phyloP scores from a whole-genome alignment of 2,888 invertebrate species.

The Aphrophora alni region DNA sequence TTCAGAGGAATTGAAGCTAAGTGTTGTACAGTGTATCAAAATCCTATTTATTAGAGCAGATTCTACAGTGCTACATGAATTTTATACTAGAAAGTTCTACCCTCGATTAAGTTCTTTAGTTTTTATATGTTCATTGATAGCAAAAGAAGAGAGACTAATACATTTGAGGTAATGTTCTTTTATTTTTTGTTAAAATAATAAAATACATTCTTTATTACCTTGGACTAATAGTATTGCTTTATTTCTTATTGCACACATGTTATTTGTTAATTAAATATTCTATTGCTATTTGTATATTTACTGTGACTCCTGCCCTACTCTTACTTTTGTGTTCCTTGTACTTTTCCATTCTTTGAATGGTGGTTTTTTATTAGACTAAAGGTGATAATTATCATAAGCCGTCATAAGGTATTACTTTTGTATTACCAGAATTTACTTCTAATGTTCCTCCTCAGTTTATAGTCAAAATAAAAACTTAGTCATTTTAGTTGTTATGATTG shows the following conservation, averaged over 20 bases:
- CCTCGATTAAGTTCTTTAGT: constrained; percentile 70
- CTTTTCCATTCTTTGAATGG: too few relatives aligned
- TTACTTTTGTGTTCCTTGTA: too few relatives aligned
- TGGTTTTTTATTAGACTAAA: too few relatives aligned
- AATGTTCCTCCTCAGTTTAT: too few relatives aligned
- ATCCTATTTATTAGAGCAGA: constrained; percentile 61
- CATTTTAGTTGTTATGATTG: too few relatives aligned
- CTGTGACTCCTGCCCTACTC: too few relatives aligned
- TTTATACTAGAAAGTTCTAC: constrained; percentile 65
- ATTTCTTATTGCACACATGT: background rate
- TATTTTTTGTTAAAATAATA: background rate
- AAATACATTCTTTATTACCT: too few relatives aligned
- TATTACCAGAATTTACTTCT: too few relatives aligned
- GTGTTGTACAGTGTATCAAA: constrained; percentile 63
- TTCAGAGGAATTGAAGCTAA: constrained; percentile 69
- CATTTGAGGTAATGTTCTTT: constrained; percentile 63
- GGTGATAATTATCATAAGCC: too few relatives aligned
- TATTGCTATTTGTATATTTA: background rate
- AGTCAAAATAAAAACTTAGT: too few relatives aligned
- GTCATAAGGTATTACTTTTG: too few relatives aligned
- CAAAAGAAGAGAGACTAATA: constrained; percentile 69
- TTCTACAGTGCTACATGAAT: constrained; percentile 60
- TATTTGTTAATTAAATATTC: background rate
- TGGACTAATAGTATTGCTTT: too few relatives aligned
- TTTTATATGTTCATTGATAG: constrained; percentile 68